Percentiles rank a stretch among this genome's conserved stretches.
These are phyloP conservation scores for Mimas tiliae DNA, from an alignment of 2,888 invertebrate species.

Conservation along the genomic window DNA sequence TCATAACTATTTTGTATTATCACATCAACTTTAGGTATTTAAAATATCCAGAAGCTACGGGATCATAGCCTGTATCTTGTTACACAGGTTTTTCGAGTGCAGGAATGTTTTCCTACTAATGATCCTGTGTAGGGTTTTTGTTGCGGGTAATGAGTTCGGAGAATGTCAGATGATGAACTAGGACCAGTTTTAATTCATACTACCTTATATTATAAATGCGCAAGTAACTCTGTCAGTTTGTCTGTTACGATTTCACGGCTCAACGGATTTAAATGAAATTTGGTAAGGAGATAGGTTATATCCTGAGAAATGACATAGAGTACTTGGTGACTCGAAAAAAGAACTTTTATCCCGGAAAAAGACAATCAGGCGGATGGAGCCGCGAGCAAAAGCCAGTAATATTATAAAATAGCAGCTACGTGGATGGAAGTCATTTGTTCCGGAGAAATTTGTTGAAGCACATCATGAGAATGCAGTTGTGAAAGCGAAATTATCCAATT, in stretches of 20 bases:
- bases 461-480: background rate
- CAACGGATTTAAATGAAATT: too few species aligned
- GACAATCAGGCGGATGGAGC: too few species aligned
- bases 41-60: constrained; percentile 8
- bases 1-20: constrained; percentile 9
- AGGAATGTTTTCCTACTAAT: constrained; percentile 27
- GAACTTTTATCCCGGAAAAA: too few species aligned
- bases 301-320: too few species aligned
- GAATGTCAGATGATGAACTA: background rate
- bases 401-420: background rate
- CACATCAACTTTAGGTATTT: background rate
- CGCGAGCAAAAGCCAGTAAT: too few species aligned
- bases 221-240: too few species aligned
- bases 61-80: background rate
- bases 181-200: background rate
- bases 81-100: constrained; percentile 20
- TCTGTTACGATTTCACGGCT: too few species aligned
- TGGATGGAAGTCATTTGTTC: background rate
- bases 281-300: too few species aligned
- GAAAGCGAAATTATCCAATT: too few species aligned
- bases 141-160: background rate
- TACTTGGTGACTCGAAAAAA: too few species aligned
- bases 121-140: constrained; percentile 24
- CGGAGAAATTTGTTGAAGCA: background rate
- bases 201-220: too few species aligned